Base-by-base conservation (phyloP, 2,113 vertebrate species). In the Saccopteryx leptura region DNA sequence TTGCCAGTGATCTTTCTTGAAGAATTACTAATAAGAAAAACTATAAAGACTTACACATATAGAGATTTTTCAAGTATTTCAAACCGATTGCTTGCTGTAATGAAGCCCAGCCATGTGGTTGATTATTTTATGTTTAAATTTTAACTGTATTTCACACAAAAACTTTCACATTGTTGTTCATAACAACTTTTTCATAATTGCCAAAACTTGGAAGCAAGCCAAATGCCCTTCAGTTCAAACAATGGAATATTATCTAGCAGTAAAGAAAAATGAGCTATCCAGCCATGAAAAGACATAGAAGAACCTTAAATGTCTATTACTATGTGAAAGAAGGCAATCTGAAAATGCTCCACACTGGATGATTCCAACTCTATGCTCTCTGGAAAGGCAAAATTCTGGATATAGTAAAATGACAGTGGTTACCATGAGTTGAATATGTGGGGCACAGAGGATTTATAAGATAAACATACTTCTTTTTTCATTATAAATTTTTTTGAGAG, bases 111-210 rank as follows among this genome's bases (percentile, higher is more conserved):
- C 2, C 50, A 87, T 11, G 17, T 95, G 4, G 6, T 24, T 92
- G 63, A 83, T 93, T 39, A 11, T 83, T 78, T 82, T 17, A 39
- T 50, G 72, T 39, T 71, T 89, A 82, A 80, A 50, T 82, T 82
- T 89, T 95, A 69, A 91, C 19, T 86, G 2, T 28, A 56, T 58
- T 7, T 31, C 69, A 83, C 23, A 68, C 12, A 72, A 68, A 83
- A 68, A 58, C 26, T 17, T 83, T 21, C 33, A 39, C 26, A 75
- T 0, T 3, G 33, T 28, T 60, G 58, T 76, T 94, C 46, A 76
- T 60, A 65, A 80, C 17, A 75, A 21, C 21, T 66, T 39, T 66
- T 74, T 66, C 12, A 58, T 52, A 80, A 63, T 46, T 63, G 46
- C 13, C 54, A 82, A 82, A 91, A 15, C 19, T 72, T 61, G 54